Evolutionary conservation across 2,113 vertebrate species (phyloP).

Genomic region (Plestiodon gilberti): DNA sequence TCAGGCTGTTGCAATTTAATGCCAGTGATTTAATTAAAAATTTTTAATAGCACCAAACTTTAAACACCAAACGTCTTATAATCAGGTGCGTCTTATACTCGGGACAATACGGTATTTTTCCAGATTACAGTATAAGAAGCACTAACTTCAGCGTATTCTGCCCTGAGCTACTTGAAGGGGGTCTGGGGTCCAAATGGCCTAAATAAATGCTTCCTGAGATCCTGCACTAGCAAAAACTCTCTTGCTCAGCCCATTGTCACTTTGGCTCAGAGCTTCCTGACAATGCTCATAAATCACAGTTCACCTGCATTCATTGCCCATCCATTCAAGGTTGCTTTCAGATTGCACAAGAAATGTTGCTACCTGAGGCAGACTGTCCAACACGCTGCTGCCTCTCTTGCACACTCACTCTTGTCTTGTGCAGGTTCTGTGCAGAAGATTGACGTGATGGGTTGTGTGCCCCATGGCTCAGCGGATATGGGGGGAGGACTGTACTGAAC

Average conservation of each 20-base stretch:
- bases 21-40: no score
- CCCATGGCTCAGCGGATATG: no score
- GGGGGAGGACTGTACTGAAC: no score
- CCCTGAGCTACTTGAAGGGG: not conserved
- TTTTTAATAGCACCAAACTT: no score
- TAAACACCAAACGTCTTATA: no score
- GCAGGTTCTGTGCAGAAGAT: not conserved
- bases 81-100: no score
- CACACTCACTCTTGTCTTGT: not conserved
- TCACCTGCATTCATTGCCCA: not conserved
- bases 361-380: not conserved
- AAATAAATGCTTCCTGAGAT: slow-evolving; percentile 13
- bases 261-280: not conserved
- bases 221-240: not conserved
- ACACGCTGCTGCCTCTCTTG: not conserved
- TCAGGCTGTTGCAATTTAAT: no score
- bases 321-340: slow-evolving; percentile 25
- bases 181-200: not conserved
- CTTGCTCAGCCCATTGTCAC: not conserved
- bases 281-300: not conserved
- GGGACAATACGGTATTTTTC: no score
- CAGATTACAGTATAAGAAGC: not conserved
- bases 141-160: not conserved
- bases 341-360: not conserved
- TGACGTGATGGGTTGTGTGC: not conserved